A percentile compares a stretch with the other conserved stretches of the same genome.
Evolutionary conservation across 2,888 invertebrate species (phyloP).

Genomic region (Dascillus cervinus): DNA sequence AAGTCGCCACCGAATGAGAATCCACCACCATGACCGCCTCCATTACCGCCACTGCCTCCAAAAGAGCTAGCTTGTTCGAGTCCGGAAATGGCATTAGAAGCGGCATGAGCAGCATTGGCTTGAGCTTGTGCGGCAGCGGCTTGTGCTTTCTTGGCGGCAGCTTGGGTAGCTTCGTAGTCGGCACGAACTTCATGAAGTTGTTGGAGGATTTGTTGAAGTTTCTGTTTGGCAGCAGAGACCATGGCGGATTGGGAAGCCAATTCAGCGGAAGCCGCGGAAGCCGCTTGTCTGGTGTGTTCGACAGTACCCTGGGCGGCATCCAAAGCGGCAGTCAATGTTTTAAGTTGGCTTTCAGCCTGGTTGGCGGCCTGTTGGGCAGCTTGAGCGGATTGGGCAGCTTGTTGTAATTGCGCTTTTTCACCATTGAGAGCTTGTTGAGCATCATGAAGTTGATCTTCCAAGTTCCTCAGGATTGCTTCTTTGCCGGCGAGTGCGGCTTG

Average conservation of each 20-base stretch:
- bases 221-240: slow-evolving; percentile 66
- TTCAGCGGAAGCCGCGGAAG: slow-evolving; percentile 67
- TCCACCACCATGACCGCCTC: not conserved
- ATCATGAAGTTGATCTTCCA: slow-evolving; percentile 71
- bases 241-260: slow-evolving; percentile 70
- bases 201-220: slow-evolving; percentile 57
- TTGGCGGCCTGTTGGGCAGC: slow-evolving; percentile 67
- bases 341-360: slow-evolving; percentile 45
- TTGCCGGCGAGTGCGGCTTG: slow-evolving; percentile 60
- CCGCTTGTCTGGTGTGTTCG: slow-evolving; percentile 67
- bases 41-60: slow-evolving; percentile 6
- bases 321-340: slow-evolving; percentile 64
- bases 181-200: slow-evolving; percentile 62
- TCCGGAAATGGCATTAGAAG: slow-evolving; percentile 38
- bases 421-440: slow-evolving; percentile 60
- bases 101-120: slow-evolving; percentile 70
- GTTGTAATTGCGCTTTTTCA: slow-evolving; percentile 65
- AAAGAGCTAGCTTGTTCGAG: slow-evolving; percentile 6
- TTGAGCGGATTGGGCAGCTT: slow-evolving; percentile 64
- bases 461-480: slow-evolving; percentile 45
- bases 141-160: slow-evolving; percentile 63
- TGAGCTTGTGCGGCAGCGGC: slow-evolving; percentile 66
- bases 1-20: not conserved
- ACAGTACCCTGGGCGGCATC: slow-evolving; percentile 71
- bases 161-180: slow-evolving; percentile 69